Percentiles rank a stretch among this genome's conserved stretches.
These are phyloP conservation scores for Zosterops pallidus DNA, from an alignment of 2,113 vertebrate genomes.

Conservation along the genomic window DNA sequence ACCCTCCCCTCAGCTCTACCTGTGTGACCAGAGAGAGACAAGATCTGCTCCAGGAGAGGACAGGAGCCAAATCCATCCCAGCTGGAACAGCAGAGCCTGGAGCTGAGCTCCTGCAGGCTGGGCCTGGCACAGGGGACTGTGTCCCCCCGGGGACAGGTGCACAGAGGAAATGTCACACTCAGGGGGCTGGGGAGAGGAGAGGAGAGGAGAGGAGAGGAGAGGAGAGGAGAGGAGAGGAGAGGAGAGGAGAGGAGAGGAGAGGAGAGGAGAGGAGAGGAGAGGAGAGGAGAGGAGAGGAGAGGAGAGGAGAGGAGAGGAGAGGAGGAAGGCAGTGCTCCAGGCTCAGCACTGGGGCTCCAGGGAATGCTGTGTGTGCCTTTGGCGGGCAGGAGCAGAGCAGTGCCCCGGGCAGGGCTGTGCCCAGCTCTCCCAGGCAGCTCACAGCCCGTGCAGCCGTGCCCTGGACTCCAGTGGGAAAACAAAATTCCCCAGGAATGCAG, in stretches of 20 bases:
- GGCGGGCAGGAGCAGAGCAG: neutral
- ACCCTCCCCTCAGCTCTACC: neutral
- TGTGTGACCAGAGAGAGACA: neutral
- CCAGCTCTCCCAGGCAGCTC: neutral
- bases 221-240: too few relatives aligned
- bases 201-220: too few relatives aligned
- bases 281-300: too few relatives aligned
- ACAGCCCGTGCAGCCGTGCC: neutral
- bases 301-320: too few relatives aligned
- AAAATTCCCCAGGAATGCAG: neutral
- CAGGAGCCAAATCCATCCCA: neutral
- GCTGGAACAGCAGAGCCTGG: neutral
- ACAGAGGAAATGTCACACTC: neutral
- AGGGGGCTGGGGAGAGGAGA: neutral
- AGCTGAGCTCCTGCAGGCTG: neutral
- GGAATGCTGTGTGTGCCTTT: neutral
- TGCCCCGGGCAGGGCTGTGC: neutral
- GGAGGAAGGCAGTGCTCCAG: neutral
- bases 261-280: too few relatives aligned
- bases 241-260: too few relatives aligned
- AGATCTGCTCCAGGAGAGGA: neutral
- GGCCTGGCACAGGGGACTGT: neutral
- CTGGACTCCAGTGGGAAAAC: neutral
- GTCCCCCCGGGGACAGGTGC: neutral
- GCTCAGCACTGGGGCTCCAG: neutral